Evolutionary conservation across 1,140 invertebrate genomes (phyloP), one percentile per base, ranked within the genome.

Genomic region (Hycleus phaleratus): DNA sequence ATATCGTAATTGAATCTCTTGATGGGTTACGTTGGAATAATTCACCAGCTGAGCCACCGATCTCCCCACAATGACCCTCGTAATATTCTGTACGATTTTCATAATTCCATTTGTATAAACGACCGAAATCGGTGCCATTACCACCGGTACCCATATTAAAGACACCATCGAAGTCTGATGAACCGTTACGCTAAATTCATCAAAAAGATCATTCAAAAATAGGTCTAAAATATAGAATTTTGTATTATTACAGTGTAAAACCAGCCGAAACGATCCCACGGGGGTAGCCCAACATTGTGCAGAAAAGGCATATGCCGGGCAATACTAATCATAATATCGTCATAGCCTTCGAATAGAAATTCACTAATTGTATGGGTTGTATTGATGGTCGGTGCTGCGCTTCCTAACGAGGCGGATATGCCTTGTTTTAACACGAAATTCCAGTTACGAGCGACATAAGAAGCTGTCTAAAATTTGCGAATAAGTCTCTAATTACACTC

Each of bases 261-360:
- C 82, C 88, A 88, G n/a, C 86, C 89, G 68, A 92, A 90, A 65
- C 78, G 81, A 68, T 90, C 87, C 43, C 55, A 59, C 1, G 82
- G 83, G 0, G 80, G 80, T 3, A 85, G 81, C 1, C 82, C 75
- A 2, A 78, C 77, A 2, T 74, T 77, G 0, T 74, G 66, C 2
- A 75, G 68, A 0, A 70, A 82, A 78, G 53, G 85, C 49, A 64
- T 73, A 78, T 47, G 79, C 40, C 79, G 76, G 0, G 80, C 85
- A 38, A 88, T 67, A 18, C 82, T 80, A 39, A 92, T 77, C 9
- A 92, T 67, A 0, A 77, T 63, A 68, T 93, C 89, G 0, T 77
- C 74, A 64, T 88, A 92, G 0, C 90, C 90, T 1, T 84, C 80
- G 68, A 91, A 92, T 0, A 91, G 72, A 10, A 91, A 71, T 61